Conservation (phyloP, 2,113 vertebrate species). For the Hydrolagus affinis region DNA sequence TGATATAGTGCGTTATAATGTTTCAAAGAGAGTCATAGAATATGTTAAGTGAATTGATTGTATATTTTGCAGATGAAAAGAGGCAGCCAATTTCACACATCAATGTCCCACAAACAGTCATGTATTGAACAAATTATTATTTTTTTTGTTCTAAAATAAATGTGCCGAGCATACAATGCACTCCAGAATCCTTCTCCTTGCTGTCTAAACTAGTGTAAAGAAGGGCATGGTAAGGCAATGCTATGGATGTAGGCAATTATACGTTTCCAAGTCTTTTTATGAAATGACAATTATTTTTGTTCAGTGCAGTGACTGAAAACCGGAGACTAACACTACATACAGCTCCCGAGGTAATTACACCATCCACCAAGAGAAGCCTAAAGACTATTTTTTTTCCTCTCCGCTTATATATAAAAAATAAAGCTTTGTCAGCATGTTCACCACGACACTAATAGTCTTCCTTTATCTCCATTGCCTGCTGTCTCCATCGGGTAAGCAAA, state of each 20-base stretch:
- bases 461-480: constrained; percentile 59
- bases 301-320: constrained; percentile 13
- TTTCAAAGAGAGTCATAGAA: too few relatives aligned
- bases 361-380: neutral
- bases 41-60: too few relatives aligned
- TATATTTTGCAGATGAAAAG: too few relatives aligned
- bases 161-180: neutral
- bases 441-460: constrained; percentile 47
- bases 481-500: constrained; percentile 41
- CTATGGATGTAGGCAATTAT: constrained; percentile 1
- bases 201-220: constrained; percentile 9
- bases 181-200: neutral
- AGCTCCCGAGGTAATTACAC: constrained; percentile 26
- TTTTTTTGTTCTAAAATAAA: neutral
- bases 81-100: too few relatives aligned
- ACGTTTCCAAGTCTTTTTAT: constrained; percentile 14
- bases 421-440: constrained; percentile 33
- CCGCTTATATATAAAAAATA: neutral
- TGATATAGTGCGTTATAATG: too few relatives aligned
- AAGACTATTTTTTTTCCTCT: neutral
- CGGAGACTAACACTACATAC: neutral
- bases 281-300: constrained; percentile 20
- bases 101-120: too few relatives aligned
- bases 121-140: too few relatives aligned
- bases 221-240: neutral